Percentiles rank a stretch among this genome's conserved stretches.
Evolutionary conservation across 2,113 vertebrate species (phyloP).

Genomic region (Marcusenius ussheri): DNA sequence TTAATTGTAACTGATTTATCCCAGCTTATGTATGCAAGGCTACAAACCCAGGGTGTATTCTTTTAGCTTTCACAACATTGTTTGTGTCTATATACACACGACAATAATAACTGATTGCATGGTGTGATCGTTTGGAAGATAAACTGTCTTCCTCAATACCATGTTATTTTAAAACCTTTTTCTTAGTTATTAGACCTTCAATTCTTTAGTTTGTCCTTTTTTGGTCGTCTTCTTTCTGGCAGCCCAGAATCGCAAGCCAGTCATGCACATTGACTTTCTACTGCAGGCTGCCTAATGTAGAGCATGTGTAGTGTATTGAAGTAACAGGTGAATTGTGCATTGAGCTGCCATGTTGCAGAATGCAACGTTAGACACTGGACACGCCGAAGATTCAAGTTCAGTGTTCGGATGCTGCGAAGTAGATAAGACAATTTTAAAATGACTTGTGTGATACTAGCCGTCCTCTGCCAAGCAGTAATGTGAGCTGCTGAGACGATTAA

Average conservation of each 20-base stretch:
- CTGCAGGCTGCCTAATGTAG: neutral
- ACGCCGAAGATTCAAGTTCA: neutral
- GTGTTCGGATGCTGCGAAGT: neutral
- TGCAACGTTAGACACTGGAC: neutral
- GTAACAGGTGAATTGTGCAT: neutral
- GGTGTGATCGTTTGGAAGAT: neutral
- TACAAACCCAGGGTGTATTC: neutral
- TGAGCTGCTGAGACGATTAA: neutral
- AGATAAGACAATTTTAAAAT: constrained; percentile 6
- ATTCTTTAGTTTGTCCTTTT: neutral
- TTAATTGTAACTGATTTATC: neutral
- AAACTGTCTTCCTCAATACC: too few relatives aligned
- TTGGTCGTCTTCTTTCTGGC: neutral
- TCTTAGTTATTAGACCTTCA: too few relatives aligned
- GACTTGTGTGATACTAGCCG: neutral
- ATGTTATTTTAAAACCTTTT: too few relatives aligned
- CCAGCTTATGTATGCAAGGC: neutral
- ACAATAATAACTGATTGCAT: neutral
- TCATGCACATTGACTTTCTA: neutral
- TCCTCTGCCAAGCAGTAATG: neutral
- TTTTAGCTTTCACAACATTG: neutral
- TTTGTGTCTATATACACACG: neutral
- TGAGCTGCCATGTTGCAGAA: neutral
- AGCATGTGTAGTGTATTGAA: neutral
- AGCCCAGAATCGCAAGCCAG: neutral